These are phyloP conservation scores for Drosophila fulvimacula DNA, from an alignment of 2,888 invertebrate species.

Conservation along the genomic window DNA sequence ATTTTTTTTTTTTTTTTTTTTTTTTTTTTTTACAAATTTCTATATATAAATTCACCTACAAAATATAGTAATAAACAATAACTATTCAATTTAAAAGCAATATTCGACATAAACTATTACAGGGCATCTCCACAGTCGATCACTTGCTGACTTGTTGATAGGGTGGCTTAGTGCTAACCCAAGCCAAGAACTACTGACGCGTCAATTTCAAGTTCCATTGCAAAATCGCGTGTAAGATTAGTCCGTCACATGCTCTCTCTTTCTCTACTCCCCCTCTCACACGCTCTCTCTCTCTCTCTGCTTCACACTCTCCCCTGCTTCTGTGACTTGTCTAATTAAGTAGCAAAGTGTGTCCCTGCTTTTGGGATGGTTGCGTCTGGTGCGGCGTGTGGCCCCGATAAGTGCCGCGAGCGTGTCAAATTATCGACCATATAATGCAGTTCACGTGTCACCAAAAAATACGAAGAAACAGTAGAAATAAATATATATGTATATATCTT, in stretches of 20 bases:
- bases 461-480: conserved; percentile 1
- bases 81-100: too few species aligned
- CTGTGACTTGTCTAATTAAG: conserved; percentile 67
- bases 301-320: neutral
- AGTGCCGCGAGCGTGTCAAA: conserved; percentile 71
- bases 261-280: neutral
- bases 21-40: too few species aligned
- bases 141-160: neutral
- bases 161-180: conserved; percentile 20
- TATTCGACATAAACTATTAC: neutral
- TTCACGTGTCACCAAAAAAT: conserved; percentile 65
- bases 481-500: conserved; percentile 9
- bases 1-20: too few species aligned
- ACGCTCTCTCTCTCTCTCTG: neutral
- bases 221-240: conserved; percentile 50
- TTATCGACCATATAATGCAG: conserved; percentile 73
- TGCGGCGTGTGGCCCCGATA: conserved; percentile 68
- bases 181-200: conserved; percentile 30
- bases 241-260: conserved; percentile 1
- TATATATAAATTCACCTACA: too few species aligned
- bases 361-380: conserved; percentile 45
- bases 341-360: conserved; percentile 74
- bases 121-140: conserved; percentile 2
- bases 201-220: conserved; percentile 53
- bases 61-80: too few species aligned